These are phyloP conservation scores for Drosophila orosa DNA, from an alignment of 1,140 invertebrate species.

Conservation along the genomic window DNA sequence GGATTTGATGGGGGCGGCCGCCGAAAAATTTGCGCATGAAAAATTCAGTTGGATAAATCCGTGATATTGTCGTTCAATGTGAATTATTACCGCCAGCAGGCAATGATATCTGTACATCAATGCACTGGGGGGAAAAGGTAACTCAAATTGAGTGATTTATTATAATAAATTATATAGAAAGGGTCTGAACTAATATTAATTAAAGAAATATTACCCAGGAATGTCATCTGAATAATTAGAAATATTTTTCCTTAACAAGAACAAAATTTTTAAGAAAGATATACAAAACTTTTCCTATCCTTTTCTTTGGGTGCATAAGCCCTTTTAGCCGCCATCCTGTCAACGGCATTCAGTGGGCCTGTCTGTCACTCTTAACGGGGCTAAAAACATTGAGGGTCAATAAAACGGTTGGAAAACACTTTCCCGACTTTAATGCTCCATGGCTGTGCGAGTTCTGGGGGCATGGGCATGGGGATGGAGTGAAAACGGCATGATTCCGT, in stretches of 20 bases:
- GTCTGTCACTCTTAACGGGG: constrained; percentile 24
- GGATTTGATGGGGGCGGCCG: constrained; percentile 29
- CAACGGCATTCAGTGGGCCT: constrained; percentile 28
- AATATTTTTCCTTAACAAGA: background rate
- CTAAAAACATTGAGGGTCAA: constrained; percentile 59
- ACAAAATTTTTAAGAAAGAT: background rate
- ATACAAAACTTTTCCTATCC: too few relatives aligned
- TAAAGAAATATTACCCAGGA: background rate
- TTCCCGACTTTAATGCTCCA: constrained; percentile 34
- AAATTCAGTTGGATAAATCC: constrained; percentile 54
- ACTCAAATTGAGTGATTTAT: too few relatives aligned
- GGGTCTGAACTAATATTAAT: background rate
- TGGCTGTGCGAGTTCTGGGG: constrained; percentile 2
- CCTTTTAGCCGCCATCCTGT: constrained; percentile 26
- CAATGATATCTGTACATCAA: constrained; percentile 12
- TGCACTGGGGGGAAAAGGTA: background rate
- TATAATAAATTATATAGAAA: background rate
- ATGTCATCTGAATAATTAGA: background rate
- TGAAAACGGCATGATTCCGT: constrained; percentile 50
- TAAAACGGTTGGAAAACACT: constrained; percentile 47
- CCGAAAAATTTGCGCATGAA: constrained; percentile 40
- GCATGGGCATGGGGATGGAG: background rate
- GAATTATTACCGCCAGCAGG: constrained; percentile 22
- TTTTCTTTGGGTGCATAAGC: constrained; percentile 19
- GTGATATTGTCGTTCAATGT: constrained; percentile 32